Percentiles rank a stretch among this genome's conserved stretches.
These are phyloP conservation scores for Heliornis fulica DNA, from an alignment of 2,113 vertebrate species.

Conservation along the genomic window DNA sequence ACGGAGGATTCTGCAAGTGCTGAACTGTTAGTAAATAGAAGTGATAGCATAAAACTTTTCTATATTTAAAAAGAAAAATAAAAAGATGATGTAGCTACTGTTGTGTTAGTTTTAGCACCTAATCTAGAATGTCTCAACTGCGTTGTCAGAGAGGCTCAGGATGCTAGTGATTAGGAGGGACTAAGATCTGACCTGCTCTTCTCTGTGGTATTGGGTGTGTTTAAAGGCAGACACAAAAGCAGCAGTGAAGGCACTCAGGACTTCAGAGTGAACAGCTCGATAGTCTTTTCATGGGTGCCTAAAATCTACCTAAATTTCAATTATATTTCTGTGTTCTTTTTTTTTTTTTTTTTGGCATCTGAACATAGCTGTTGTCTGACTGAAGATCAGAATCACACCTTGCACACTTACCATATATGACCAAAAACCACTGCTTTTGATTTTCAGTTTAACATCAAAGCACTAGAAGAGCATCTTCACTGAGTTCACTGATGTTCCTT, in stretches of 20 bases:
- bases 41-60: not conserved
- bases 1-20: not conserved
- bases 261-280: not conserved
- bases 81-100: not conserved
- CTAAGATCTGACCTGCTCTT: not conserved
- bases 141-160: not conserved
- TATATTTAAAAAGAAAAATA: not conserved
- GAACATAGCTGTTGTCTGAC: not conserved
- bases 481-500: conserved; percentile 60
- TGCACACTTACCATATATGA: conserved; percentile 60
- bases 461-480: conserved; percentile 64
- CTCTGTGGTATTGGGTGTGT: not conserved
- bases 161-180: not conserved
- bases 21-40: not conserved
- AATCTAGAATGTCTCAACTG: not conserved
- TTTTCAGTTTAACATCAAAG: conserved; percentile 62
- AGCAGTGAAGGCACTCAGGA: not conserved
- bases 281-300: not conserved
- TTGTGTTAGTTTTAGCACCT: not conserved
- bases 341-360: not conserved
- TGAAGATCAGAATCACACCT: conserved; percentile 65
- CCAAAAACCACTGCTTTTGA: conserved; percentile 43
- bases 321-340: not conserved
- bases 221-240: not conserved
- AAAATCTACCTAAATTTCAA: not conserved